Evolutionary conservation across 92 coral and sea anemone species (phyloP), one percentile per base, ranked within the genome.

Genomic region (Zoanthus solanderi): DNA sequence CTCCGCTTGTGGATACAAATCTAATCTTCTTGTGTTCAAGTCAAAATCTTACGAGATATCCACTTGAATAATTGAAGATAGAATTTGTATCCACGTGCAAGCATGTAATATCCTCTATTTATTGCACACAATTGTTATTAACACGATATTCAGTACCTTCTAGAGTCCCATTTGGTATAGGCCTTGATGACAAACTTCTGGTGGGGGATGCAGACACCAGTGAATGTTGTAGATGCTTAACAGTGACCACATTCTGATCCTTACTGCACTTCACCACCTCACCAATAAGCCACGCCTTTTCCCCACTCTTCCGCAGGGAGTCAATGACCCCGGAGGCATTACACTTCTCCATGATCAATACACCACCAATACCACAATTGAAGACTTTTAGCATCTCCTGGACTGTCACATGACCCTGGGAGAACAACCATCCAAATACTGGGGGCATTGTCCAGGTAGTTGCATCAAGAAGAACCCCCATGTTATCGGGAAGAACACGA

Each of bases 361-460:
- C 98, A 10, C 92, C 98, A 12, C 98, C 98, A 37, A 96, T 78
- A 47, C 98, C 98, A 79, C 98, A 96, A 81, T 96, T 96, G 78
- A 93, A 96, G 23, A 96, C 95, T 78, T 95, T 87, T 0, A 91
- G 88, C 98, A 96, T 96, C 60, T 96, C 98, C 8, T 48, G 84
- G 2, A 75, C 76, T 50, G 95, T 50, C 14, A 94, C 87, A n/a
- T 89, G 90, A 48, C 98, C 98, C 74, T 95, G 96, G 34, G 91
- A 89, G 73, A 82, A 93, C 1, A 96, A 65, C 98, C 98, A 96
- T 60, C 98, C 95, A 71, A 96, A 96, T 44, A 96, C 98, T 1
- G 96, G 92, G 11, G 93, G 96, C 79, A 96, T 86, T 30, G 31
- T 83, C 98, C 98, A 96, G 1, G 89, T 34, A 23, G 76, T 84